Evolutionary conservation across 2,797 vertebrate genomes (phyloP), one percentile per base, ranked within the genome.

Genomic region (Trematomus bernacchii): DNA sequence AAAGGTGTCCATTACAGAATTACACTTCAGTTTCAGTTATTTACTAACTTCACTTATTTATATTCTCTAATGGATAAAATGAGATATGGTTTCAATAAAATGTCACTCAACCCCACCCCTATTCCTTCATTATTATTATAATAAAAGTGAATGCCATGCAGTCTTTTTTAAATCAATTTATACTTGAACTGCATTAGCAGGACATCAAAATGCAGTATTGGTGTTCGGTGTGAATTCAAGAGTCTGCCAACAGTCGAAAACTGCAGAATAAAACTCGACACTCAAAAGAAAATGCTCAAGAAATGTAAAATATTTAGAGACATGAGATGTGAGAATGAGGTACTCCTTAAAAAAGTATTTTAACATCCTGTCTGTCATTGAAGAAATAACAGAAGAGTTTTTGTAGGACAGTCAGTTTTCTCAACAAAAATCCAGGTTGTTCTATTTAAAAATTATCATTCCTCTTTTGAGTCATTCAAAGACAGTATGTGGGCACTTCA

Each of bases 241-340:
- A 60, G 54, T 42, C 33, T 54, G 50, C 44, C 51, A 62, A 61
- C 19, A 52, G 13, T 40, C 6, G 21, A 57, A 6, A 64, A 16
- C 19, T 54, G 37, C 15, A 37, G 27, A 81, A 72, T 67, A 66
- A 61, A 73, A 53, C 50, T 60, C 10, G 0, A 3, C 3, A 79
- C 33, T 37, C 54, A 51, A 51, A 55, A 33, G 16, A 21, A 51
- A 13, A 47, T 47, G 40, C 33, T 62, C 46, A 16, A 65, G 54
- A 64, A 71, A 51, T 23, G 18, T 37, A 46, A 16, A 2, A 2
- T 19, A 19, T 0, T 6, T 40, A 11, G 15, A 57, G 8, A 15
- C 4, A n/a, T 51, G 21, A 69, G 55, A 54, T 58, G 18, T 61
- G 12, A 10, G 57, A 6, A 42, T 42, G n/a, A 60, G 30, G 15